Evolutionary conservation across 2,888 invertebrate species (phyloP), one percentile per base, ranked within the genome.

Genomic region (Drosophila putrida): DNA sequence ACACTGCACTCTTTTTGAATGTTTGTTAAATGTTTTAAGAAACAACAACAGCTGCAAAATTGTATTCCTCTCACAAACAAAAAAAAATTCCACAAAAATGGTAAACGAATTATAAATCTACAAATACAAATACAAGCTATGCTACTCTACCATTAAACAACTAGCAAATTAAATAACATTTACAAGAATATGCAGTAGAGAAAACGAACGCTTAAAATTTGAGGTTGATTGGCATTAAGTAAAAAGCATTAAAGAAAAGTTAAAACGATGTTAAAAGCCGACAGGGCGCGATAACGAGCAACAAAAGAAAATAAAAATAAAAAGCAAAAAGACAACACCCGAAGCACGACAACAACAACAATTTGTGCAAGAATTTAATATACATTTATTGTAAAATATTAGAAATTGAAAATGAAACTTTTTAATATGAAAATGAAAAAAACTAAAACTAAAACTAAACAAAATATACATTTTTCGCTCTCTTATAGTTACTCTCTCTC

Each of bases 141-240:
- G 81, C 82, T 72, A 70, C 77, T 80, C 83, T 75, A 80, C 80
- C 85, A 89, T 76, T 78, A 76, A 80, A 74, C 72, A 68, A 67
- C 75, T 78, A 78, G 66, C 78, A 65, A 75, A 69, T 62, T 65
- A 47, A 76, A 76, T 64, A 71, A 74, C 76, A 80, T 73, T 74
- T 63, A 71, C 64, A 33, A 67, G 73, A 61, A 76, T 75, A 88
- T 75, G 83, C 78, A 79, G 70, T 74, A 78, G 80, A 78, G 79
- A 73, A 88, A 74, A 78, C 80, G 82, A 89, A 86, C 88, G 90
- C 82, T 83, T 80, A 88, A 80, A 82, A 80, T 82, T 86, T 86
- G 83, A 90, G 91, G 91, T 90, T 90, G 90, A 90, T 91, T 90
- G 90, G 91, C 90, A 91, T 91, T 90, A 83, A 87, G 88, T 79